Evolutionary conservation across 2,888 invertebrate genomes (phyloP).

Genomic region (Priocnemis perturbator): DNA sequence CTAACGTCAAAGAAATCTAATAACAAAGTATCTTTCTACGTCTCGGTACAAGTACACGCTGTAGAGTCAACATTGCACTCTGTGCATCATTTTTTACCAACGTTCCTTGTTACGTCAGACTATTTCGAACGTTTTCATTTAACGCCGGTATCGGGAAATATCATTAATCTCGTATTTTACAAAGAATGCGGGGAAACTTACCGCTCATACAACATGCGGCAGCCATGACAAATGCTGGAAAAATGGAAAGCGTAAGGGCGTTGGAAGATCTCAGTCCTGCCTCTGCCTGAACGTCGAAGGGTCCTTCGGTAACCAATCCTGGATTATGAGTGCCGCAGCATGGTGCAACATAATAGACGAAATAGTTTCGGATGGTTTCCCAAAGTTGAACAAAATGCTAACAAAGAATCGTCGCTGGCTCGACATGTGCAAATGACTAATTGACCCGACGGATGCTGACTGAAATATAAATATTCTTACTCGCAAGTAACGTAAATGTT

Average conservation of each 20-base stretch:
- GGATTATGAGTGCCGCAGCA: conserved; percentile 52
- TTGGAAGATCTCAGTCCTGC: conserved; percentile 45
- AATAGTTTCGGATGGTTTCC: conserved; percentile 63
- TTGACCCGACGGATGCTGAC: no score
- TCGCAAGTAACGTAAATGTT: no score
- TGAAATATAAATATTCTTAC: no score
- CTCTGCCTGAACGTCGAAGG: conserved; percentile 59
- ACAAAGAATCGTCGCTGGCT: no score
- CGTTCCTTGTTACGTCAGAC: background rate
- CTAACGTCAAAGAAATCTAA: background rate
- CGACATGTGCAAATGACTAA: no score
- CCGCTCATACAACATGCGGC: conserved; percentile 22
- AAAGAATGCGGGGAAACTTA: conserved; percentile 1
- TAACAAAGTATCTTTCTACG: background rate
- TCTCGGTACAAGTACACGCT: background rate
- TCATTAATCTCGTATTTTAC: background rate
- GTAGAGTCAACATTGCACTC: background rate
- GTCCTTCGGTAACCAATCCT: conserved; percentile 60
- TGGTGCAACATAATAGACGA: conserved; percentile 62
- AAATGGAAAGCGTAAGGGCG: conserved; percentile 60
- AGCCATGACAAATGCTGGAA: conserved; percentile 40
- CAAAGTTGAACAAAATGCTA: no score
- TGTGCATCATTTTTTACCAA: background rate
- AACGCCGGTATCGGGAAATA: no score
- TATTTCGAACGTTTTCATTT: no score